A percentile compares a stretch with the other conserved stretches of the same genome.
Evolutionary conservation across 2,113 vertebrate species (phyloP).

Genomic region (Xerus inauris): DNA sequence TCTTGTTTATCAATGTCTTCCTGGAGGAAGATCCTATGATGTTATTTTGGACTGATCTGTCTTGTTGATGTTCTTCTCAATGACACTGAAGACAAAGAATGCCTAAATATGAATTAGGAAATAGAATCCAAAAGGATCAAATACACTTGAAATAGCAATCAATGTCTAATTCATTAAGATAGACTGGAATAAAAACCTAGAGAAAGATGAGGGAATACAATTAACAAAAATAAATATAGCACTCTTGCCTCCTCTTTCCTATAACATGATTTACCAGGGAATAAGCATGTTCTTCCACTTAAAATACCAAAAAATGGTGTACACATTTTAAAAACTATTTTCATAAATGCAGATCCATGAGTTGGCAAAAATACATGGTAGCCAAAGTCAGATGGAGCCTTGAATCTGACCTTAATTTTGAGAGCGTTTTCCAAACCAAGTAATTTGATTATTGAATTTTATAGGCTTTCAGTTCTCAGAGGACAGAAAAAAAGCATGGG

Average conservation of each 20-base stretch:
- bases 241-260: not conserved
- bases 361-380: not conserved
- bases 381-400: not conserved
- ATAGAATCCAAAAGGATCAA: not conserved
- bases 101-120: not conserved
- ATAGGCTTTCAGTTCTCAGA: not conserved
- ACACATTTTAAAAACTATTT: not conserved
- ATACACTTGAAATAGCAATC: not conserved
- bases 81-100: not conserved
- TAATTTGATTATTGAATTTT: not conserved
- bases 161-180: not conserved
- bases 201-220: not conserved
- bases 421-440: not conserved
- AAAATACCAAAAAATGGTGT: not conserved
- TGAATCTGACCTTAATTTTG: not conserved
- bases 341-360: not conserved
- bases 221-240: slow-evolving; percentile 28
- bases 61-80: not conserved
- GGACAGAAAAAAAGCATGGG: not conserved
- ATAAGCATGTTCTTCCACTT: not conserved
- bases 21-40: not conserved
- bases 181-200: not conserved
- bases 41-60: not conserved
- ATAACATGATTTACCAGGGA: not conserved
- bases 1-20: not conserved